Conservation (phyloP, 2,113 vertebrate species). For the Malurus alboscapulatus region DNA sequence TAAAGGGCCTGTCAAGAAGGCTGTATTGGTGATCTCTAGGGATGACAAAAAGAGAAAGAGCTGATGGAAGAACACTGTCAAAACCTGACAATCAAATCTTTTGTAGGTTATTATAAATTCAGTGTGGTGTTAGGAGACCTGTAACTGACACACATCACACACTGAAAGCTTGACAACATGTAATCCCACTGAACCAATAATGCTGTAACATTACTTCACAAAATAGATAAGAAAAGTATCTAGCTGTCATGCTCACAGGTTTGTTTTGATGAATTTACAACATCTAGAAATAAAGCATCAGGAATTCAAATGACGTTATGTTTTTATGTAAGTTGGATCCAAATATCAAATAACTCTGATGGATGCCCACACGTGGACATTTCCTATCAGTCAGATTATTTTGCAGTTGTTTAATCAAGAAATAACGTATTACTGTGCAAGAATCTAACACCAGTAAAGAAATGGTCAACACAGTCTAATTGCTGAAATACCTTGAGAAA, state of each 20-base stretch:
- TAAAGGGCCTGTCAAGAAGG: not conserved
- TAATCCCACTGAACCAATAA: not conserved
- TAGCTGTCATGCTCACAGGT: not conserved
- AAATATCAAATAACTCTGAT: not conserved
- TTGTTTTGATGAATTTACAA: not conserved
- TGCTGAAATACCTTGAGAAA: not conserved
- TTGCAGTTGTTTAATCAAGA: not conserved
- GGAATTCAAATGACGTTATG: not conserved
- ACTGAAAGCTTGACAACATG: not conserved
- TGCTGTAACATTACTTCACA: not conserved
- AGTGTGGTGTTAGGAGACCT: not conserved
- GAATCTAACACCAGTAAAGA: not conserved
- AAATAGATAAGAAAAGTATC: not conserved
- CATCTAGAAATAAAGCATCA: not conserved
- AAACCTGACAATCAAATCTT: not conserved
- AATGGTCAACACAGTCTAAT: not conserved
- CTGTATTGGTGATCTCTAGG: not conserved
- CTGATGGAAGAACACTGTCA: not conserved
- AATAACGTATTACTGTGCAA: not conserved
- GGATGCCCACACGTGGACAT: not conserved
- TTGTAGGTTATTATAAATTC: not conserved
- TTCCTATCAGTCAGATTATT: not conserved
- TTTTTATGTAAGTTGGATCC: not conserved
- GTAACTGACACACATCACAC: not conserved
- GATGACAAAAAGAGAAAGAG: not conserved